Base-by-base conservation (phyloP, 2,888 invertebrate species). In the Dysmachus trigonus region DNA sequence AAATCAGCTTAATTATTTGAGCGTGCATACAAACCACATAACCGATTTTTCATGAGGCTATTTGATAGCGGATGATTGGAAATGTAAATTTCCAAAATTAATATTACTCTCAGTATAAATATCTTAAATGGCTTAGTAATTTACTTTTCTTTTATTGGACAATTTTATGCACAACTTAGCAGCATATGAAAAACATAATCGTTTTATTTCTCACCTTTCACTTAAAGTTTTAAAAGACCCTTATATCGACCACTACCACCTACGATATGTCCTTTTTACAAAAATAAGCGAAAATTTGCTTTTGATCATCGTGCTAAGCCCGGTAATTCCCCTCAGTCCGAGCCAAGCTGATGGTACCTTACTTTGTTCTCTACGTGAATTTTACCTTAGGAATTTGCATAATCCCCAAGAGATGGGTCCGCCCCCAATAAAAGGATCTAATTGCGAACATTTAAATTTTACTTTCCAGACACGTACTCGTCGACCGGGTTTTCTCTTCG, bases 391-490 rank as follows among this genome's bases (percentile, higher is more conserved):
- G 5, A 77, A 77, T 77, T 77, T 77, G 8, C 77, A 77, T 77
- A 77, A 77, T 77, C 77, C 77, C 15, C 13, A 8, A 13, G 15
- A 73, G 41, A 47, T 10, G 47, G 30, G 27, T 30, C 30, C 27
- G 13, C 27, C 6, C 22, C 5, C 77, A 77, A 77, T 77, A 47
- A 77, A 77, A 77, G 47, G 77, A 77, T 77, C 77, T 77, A 77
- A 77, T 77, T 77, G 77, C 30, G 77, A 77, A 77, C 77, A 77
- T 77, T 77, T 41, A 77, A 22, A 77, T 77, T 77, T 77, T 77
- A 77, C 77, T 77, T 77, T 77, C 77, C 13, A 51, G 10, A 47
- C 77, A 77, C 77, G 77, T 77, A 77, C 27, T 77, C 47, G 47
- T 77, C 47, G 47, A 77, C 77, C 30, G 10, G 47, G 77, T 41